Evolutionary conservation across 2,797 vertebrate genomes (phyloP).

Genomic region (Hybognathus amarus): DNA sequence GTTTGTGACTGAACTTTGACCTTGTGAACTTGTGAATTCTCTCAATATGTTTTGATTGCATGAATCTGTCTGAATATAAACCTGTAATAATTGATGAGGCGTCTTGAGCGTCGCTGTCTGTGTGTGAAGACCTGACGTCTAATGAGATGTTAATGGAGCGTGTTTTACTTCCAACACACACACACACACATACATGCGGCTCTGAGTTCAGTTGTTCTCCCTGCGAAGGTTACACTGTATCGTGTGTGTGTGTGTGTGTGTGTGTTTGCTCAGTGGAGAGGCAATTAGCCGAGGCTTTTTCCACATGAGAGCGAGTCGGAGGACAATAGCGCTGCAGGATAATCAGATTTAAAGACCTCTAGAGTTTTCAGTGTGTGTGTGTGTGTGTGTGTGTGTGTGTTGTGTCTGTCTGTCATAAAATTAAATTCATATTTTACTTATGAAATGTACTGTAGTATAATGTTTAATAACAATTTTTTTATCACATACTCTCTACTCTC

Average conservation of each 20-base stretch:
- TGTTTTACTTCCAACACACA: conserved; percentile 31
- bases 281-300: conserved; percentile 45
- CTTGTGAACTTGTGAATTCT: no score
- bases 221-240: conserved; percentile 17
- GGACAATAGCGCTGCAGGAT: conserved; percentile 11
- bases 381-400: not conserved
- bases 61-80: not conserved
- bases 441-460: not conserved
- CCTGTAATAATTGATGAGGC: conserved; percentile 15
- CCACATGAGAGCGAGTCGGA: conserved; percentile 4
- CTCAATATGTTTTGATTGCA: not conserved
- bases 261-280: conserved; percentile 54
- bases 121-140: conserved; percentile 18
- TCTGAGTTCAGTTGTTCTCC: conserved; percentile 41
- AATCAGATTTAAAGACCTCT: conserved; percentile 39
- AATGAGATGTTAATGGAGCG: conserved; percentile 46
- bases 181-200: not conserved
- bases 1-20: not conserved
- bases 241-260: conserved; percentile 39
- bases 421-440: not conserved
- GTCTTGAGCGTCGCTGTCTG: not conserved
- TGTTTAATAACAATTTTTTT: no score
- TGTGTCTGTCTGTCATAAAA: not conserved
- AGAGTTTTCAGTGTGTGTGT: not conserved
- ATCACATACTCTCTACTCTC: no score